phyloP scores from a whole-genome alignment of 2,113 vertebrate genomes.

The Tupaia tana region DNA sequence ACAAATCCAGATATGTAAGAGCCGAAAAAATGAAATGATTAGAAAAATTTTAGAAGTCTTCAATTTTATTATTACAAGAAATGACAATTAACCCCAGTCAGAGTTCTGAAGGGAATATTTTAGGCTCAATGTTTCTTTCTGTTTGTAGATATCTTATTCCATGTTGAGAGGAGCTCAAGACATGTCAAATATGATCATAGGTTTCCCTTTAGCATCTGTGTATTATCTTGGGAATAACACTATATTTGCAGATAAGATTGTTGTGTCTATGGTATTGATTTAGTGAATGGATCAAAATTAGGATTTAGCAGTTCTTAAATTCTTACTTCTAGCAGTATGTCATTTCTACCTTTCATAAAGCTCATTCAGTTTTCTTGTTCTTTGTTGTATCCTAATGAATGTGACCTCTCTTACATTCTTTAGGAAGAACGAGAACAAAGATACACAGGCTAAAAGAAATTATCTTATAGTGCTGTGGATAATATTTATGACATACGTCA shows the following conservation, averaged over 20 bases:
- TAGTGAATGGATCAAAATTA: background rate
- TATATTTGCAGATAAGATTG: background rate
- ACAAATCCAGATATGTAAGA: background rate
- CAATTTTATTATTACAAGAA: background rate
- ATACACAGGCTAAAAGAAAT: background rate
- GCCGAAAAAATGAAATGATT: background rate
- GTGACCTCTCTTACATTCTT: background rate
- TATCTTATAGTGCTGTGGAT: background rate
- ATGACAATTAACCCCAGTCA: background rate
- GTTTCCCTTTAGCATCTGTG: background rate
- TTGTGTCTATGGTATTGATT: background rate
- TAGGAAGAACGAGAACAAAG: background rate
- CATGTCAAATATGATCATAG: background rate
- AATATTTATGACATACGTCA: background rate
- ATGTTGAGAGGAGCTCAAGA: background rate
- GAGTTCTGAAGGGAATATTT: background rate
- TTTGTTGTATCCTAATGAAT: background rate
- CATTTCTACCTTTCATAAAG: background rate
- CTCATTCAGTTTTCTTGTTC: background rate
- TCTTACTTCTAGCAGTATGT: background rate
- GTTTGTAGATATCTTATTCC: background rate
- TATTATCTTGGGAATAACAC: background rate
- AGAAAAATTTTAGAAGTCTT: background rate
- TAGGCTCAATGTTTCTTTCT: background rate
- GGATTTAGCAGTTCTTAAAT: background rate